Evolutionary conservation across 2,113 vertebrate species (phyloP), one percentile per base, ranked within the genome.

Genomic region (Sciurus niger): DNA sequence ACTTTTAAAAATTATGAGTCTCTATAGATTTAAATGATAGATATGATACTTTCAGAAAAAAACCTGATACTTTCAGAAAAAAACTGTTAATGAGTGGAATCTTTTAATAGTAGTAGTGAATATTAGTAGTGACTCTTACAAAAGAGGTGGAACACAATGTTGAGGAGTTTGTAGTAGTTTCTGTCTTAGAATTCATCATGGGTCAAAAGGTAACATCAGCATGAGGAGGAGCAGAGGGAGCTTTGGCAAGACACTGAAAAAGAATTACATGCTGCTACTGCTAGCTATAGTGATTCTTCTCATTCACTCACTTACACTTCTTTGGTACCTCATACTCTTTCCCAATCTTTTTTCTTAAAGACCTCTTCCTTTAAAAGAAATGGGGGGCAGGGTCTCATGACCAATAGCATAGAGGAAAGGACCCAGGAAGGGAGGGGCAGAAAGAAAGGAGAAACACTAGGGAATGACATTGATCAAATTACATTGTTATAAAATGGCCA

Each of bases 1-100:
- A 95, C 28, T 94, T 87, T 90, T 68, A 43, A 70, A 53, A 84
- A 72, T 53, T 92, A 9, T 72, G 88, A 89, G 63, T 90, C 72
- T 78, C 73, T 92, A 58, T 84, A 93, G 76, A 77, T 72, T 74
- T 68, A 86, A 95, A 88, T 16, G 24, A n/a, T 60, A 24, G 60
- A 96, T 20, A 37, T 48, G 46, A 48, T 48, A 48, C 46, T 48
- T 48, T 48, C 46, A 48, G 46, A 48, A 48, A 48, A 40, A 40
- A 40, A 40, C 40, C 40, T 40, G 40, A 40, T 40, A 40, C 40
- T 40, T 40, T 40, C 40, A 40, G 40, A 40, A 93, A 93, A 55
- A n/a, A 43, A 76, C 72, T 96, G 82, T 88, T 85, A 80, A 30
- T 93, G 28, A 89, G 34, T 37, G 55, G 58, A 17, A 92, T n/a